phyloP scores from a whole-genome alignment of 2,797 vertebrate genomes.

The Synanceia verrucosa region DNA sequence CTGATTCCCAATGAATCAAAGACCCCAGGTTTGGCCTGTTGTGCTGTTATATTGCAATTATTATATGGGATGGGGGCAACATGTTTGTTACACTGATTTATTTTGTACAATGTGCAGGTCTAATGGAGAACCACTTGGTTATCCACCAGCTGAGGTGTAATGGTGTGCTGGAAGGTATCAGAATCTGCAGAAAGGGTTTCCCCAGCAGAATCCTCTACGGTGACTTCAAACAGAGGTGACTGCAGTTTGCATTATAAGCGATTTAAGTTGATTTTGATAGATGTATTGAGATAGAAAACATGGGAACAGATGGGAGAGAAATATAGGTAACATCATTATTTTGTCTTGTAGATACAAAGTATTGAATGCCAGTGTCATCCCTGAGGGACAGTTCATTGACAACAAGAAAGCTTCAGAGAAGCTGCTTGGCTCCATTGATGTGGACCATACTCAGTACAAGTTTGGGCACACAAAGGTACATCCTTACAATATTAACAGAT shows the following conservation, averaged over 20 bases:
- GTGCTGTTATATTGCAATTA: not conserved
- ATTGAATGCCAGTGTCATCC: conserved; percentile 62
- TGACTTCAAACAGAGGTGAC: conserved; percentile 88
- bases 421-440: conserved; percentile 87
- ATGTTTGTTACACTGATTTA: not conserved
- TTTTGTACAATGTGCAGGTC: conserved; percentile 48
- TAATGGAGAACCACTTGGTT: conserved; percentile 82
- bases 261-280: not conserved
- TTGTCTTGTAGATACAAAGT: not conserved
- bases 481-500: not conserved
- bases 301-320: not conserved
- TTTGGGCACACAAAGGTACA: conserved; percentile 90
- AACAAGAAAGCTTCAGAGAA: conserved; percentile 92
- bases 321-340: not conserved
- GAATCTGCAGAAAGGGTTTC: conserved; percentile 89
- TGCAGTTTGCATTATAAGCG: not conserved
- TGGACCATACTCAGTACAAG: conserved; percentile 89
- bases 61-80: not conserved
- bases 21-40: conserved; percentile 78
- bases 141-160: conserved; percentile 90
- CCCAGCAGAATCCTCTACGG: conserved; percentile 87
- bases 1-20: conserved; percentile 93
- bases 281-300: not conserved
- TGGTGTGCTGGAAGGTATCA: conserved; percentile 87
- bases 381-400: conserved; percentile 33